Conservation (phyloP, 92 coral and sea anemone species). For the Bergia sp. region DNA sequence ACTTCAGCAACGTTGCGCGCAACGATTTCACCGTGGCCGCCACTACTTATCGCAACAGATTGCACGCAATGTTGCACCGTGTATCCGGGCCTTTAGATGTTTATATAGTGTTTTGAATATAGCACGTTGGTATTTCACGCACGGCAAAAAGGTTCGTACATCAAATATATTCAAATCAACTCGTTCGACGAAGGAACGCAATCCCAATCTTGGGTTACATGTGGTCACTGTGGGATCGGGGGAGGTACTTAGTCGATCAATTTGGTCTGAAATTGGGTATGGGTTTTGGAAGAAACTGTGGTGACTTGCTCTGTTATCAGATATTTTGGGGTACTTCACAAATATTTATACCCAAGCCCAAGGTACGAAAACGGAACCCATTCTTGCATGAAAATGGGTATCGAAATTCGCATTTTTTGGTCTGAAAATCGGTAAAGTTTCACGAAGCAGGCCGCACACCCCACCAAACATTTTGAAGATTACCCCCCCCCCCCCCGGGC, state of each 20-base stretch:
- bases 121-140: slow-evolving; percentile 18
- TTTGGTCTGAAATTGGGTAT: slow-evolving; percentile 44
- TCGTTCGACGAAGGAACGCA: slow-evolving; percentile 1
- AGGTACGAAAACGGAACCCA: slow-evolving; percentile 11
- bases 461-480: slow-evolving; percentile 13
- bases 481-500: slow-evolving; percentile 21
- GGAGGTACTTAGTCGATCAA: background rate
- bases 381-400: slow-evolving; percentile 28
- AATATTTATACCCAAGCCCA: background rate
- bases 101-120: background rate
- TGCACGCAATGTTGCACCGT: background rate
- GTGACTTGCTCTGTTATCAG: slow-evolving; percentile 14
- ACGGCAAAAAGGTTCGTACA: background rate
- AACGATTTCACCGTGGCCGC: no score
- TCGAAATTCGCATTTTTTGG: slow-evolving; percentile 27
- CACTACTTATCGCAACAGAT: background rate
- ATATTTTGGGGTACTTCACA: slow-evolving; percentile 25
- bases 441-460: slow-evolving; percentile 42
- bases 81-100: background rate
- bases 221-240: background rate
- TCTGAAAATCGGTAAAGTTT: slow-evolving; percentile 37
- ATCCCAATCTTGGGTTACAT: background rate
- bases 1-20: background rate
- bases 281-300: slow-evolving; percentile 37
- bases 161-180: slow-evolving; percentile 17